These are phyloP conservation scores for Odontesthes bonariensis DNA, from an alignment of 2,113 vertebrate species.

Conservation along the genomic window DNA sequence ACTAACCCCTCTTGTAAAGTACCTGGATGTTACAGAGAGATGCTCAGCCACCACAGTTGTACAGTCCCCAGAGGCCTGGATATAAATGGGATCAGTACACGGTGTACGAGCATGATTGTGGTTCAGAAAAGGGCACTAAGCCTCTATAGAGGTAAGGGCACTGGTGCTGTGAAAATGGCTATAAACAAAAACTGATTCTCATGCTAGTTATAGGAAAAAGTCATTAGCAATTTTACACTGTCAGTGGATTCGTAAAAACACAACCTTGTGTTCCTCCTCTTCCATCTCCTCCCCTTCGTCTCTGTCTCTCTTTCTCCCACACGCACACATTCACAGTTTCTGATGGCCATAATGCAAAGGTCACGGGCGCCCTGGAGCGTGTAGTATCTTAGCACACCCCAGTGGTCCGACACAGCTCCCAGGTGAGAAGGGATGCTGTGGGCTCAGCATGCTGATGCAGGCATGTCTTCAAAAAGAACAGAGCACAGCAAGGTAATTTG, in stretches of 20 bases:
- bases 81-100: conserved; percentile 54
- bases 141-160: conserved; percentile 46
- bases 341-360: conserved; percentile 72
- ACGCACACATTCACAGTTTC: conserved; percentile 26
- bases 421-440: conserved; percentile 75
- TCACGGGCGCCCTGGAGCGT: conserved; percentile 69
- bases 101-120: conserved; percentile 48
- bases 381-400: conserved; percentile 75
- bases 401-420: conserved; percentile 74
- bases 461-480: conserved; percentile 64
- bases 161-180: conserved; percentile 34
- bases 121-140: conserved; percentile 47
- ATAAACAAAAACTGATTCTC: conserved; percentile 58
- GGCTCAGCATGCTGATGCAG: conserved; percentile 77
- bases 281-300: conserved; percentile 33
- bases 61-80: conserved; percentile 46
- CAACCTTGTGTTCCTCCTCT: conserved; percentile 42
- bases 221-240: conserved; percentile 57
- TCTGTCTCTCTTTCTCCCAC: conserved; percentile 9
- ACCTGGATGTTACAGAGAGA: conserved; percentile 52
- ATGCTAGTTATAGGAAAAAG: conserved; percentile 48
- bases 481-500: conserved; percentile 62
- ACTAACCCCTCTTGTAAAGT: conserved; percentile 46
- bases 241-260: conserved; percentile 63
- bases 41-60: conserved; percentile 33